Conservation (phyloP, 2,113 vertebrate species). For the Malaclemys terrapin region DNA sequence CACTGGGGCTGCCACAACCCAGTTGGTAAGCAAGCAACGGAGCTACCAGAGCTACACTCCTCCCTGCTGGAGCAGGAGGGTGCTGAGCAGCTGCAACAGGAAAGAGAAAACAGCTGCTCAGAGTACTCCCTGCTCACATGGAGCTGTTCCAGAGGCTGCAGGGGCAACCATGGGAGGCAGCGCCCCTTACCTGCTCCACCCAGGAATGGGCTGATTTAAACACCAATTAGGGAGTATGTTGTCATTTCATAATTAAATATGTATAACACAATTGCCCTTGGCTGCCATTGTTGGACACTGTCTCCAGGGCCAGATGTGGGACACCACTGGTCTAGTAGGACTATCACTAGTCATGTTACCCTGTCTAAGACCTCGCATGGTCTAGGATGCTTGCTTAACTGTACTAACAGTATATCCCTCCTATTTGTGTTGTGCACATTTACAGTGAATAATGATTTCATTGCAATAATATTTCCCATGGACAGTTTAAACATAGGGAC, state of each 20-base stretch:
- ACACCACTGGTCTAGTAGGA: not conserved
- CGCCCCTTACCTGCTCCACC: not conserved
- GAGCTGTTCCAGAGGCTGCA: not conserved
- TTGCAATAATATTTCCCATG: not conserved
- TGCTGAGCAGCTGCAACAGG: accelerated
- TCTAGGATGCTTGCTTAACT: not conserved
- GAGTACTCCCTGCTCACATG: not conserved
- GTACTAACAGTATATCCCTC: not conserved
- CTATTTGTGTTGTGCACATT: not conserved
- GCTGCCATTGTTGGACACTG: not conserved
- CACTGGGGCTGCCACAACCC: not conserved
- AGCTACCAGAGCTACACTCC: accelerated
- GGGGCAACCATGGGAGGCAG: not conserved
- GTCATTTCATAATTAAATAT: not conserved
- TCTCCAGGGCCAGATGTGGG: not conserved
- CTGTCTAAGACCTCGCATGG: not conserved
- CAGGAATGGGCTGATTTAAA: not conserved
- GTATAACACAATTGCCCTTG: not conserved
- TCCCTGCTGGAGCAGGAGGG: not conserved
- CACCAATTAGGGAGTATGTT: not conserved
- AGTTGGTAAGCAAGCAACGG: not conserved
- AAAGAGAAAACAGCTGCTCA: not conserved
- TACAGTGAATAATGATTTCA: not conserved
- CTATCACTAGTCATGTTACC: not conserved
- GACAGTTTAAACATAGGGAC: not conserved